These are phyloP conservation scores for Phalangium opilio DNA, from an alignment of 2,888 invertebrate species.

Conservation along the genomic window DNA sequence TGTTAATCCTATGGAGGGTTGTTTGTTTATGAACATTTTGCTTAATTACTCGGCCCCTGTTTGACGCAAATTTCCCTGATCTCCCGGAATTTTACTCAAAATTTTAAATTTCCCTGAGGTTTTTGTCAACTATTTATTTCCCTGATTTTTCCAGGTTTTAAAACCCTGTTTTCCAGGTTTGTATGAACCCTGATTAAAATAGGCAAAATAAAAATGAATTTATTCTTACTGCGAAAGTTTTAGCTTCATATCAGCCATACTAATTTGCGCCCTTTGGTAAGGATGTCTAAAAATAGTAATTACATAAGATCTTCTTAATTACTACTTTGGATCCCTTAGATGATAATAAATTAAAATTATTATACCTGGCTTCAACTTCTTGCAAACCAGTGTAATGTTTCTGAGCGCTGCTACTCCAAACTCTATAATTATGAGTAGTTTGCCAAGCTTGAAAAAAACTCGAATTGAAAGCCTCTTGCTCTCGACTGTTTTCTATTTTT, in stretches of 20 bases:
- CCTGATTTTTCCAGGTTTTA: too few species aligned
- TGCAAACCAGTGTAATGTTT: background rate
- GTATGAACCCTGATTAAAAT: too few species aligned
- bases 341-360: background rate
- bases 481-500: constrained; percentile 5
- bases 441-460: constrained; percentile 71
- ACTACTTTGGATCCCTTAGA: background rate
- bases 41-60: too few species aligned
- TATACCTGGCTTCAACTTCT: background rate
- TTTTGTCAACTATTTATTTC: too few species aligned
- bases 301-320: constrained; percentile 5
- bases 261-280: constrained; percentile 72
- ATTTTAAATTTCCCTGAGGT: too few species aligned
- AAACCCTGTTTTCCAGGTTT: too few species aligned
- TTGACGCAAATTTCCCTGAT: too few species aligned
- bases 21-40: too few species aligned
- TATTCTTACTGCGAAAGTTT: constrained; percentile 66
- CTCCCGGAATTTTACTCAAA: too few species aligned
- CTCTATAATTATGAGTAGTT: constrained; percentile 70
- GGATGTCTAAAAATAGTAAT: constrained; percentile 47
- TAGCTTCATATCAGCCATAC: constrained; percentile 84
- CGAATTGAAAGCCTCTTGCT: constrained; percentile 63
- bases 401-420: constrained; percentile 43
- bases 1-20: too few species aligned
- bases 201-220: too few species aligned